phyloP scores from a whole-genome alignment of 1,140 invertebrate genomes.

The Watersipora subatra region DNA sequence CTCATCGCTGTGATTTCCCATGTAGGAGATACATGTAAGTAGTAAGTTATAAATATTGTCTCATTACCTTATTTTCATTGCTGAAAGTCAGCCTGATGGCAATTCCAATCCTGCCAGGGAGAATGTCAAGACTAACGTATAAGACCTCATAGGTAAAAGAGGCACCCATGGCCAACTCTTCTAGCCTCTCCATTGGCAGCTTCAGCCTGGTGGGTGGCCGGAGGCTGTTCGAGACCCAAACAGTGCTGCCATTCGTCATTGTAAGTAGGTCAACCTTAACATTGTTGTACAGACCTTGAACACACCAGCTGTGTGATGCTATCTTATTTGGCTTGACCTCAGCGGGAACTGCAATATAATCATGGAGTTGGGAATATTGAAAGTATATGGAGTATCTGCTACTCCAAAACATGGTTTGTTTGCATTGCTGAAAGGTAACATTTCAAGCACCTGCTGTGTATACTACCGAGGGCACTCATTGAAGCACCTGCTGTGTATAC shows the following conservation, averaged over 20 bases:
- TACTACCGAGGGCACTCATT: too few relatives aligned
- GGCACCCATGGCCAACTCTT: neutral
- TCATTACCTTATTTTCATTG: neutral
- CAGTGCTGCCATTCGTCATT: neutral
- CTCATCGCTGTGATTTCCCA: too few relatives aligned
- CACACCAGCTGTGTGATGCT: neutral
- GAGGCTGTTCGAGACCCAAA: neutral
- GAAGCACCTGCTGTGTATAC: too few relatives aligned
- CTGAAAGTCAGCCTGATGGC: neutral
- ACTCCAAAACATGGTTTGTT: too few relatives aligned
- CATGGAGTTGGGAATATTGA: too few relatives aligned
- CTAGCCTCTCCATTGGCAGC: neutral
- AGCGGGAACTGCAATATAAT: neutral
- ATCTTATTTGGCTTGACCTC: neutral
- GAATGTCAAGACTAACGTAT: neutral
- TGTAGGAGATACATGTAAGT: too few relatives aligned
- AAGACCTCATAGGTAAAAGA: neutral
- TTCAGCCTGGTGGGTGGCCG: neutral
- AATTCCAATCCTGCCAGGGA: neutral
- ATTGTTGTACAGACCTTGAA: neutral
- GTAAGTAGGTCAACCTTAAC: neutral
- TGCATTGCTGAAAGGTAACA: too few relatives aligned
- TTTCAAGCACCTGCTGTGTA: too few relatives aligned
- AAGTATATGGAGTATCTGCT: too few relatives aligned
- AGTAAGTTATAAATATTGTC: too few relatives aligned